These are phyloP conservation scores for Phacellophora camtschatica DNA, from an alignment of 30 jellyfish, hydroid and myxozoan genomes.

Conservation along the genomic window DNA sequence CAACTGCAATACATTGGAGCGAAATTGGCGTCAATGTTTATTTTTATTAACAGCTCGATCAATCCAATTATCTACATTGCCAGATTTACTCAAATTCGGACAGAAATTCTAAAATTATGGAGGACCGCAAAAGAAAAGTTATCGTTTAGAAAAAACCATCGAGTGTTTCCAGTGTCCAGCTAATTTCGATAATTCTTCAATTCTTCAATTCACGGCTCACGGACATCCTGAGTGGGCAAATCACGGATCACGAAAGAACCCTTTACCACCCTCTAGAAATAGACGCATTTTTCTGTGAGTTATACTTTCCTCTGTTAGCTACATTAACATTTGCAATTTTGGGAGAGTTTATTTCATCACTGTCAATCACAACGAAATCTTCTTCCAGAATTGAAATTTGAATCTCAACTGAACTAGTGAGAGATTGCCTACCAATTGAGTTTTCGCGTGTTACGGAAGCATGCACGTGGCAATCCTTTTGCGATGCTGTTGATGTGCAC, in stretches of 20 bases:
- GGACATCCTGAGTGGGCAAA: too few species aligned
- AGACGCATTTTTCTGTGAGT: neutral
- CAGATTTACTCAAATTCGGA: neutral
- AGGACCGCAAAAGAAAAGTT: too few species aligned
- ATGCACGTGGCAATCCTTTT: neutral
- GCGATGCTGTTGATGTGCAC: neutral
- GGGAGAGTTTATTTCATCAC: neutral
- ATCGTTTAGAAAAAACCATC: too few species aligned
- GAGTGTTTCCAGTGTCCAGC: too few species aligned
- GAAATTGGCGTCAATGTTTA: constrained; percentile 6
- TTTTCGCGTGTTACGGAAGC: constrained; percentile 14
- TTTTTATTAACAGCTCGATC: constrained; percentile 25
- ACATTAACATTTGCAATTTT: neutral
- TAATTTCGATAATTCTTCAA: too few species aligned
- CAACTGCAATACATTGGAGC: neutral
- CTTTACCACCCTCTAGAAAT: too few species aligned
- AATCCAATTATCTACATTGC: constrained; percentile 23
- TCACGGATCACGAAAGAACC: too few species aligned
- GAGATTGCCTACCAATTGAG: constrained; percentile 37
- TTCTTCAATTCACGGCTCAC: too few species aligned
- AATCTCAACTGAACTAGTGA: constrained; percentile 46
- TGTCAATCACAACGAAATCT: constrained; percentile 56
- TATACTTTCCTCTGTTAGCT: neutral
- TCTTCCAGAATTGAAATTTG: constrained; percentile 42
- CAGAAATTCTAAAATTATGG: neutral